These are phyloP conservation scores for Drosophila tristis DNA, from an alignment of 1,140 invertebrate species.

Conservation along the genomic window DNA sequence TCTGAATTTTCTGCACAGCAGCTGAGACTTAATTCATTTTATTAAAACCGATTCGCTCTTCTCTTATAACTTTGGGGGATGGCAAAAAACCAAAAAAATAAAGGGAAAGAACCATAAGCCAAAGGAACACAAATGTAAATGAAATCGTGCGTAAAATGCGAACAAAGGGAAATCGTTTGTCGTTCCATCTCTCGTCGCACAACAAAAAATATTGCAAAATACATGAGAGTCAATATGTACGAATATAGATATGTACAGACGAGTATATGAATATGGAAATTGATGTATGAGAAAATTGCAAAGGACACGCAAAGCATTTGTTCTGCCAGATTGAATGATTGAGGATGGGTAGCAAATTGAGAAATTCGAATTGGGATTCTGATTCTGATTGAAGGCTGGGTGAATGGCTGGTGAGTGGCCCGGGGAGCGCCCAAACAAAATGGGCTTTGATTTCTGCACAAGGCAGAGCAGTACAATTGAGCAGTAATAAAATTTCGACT, in stretches of 20 bases:
- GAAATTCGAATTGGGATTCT: constrained; percentile 37
- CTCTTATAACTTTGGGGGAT: constrained; percentile 15
- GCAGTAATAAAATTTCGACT: constrained; percentile 64
- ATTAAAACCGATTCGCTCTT: constrained; percentile 47
- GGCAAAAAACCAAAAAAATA: constrained; percentile 22
- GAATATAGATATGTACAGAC: constrained; percentile 6
- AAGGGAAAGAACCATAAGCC: constrained; percentile 30
- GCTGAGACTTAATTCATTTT: constrained; percentile 56
- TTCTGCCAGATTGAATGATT: constrained; percentile 63
- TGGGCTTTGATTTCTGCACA: constrained; percentile 69
- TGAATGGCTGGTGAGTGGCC: constrained; percentile 2
- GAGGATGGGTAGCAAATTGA: constrained; percentile 47
- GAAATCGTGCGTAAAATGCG: constrained; percentile 78
- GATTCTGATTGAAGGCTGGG: constrained; percentile 30
- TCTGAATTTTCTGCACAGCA: constrained; percentile 1
- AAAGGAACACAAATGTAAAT: constrained; percentile 61
- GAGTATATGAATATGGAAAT: constrained; percentile 73
- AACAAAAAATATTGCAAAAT: constrained; percentile 60
- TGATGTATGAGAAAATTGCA: constrained; percentile 80
- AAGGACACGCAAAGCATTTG: constrained; percentile 75
- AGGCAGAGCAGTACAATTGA: constrained; percentile 48
- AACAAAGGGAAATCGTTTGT: constrained; percentile 66
- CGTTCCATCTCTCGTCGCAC: constrained; percentile 35
- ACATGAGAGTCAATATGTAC: background rate
- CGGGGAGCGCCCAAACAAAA: constrained; percentile 32